Percentiles rank a stretch among this genome's conserved stretches.
Evolutionary conservation across 2,113 vertebrate genomes (phyloP).

Genomic region (Okapia johnstoni): DNA sequence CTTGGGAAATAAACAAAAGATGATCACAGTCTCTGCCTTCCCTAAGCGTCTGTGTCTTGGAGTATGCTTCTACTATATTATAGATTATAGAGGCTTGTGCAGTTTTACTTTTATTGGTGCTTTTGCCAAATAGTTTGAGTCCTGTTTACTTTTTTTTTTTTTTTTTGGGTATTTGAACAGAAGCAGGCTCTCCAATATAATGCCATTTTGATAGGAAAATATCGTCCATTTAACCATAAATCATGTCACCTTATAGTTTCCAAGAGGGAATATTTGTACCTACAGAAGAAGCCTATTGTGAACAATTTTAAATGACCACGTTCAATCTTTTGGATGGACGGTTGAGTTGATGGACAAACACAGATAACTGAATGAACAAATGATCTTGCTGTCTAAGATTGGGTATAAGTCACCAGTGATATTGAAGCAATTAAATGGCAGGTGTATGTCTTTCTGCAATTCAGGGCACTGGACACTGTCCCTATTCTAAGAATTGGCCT

Average conservation of each 20-base stretch:
- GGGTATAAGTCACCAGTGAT: constrained; percentile 2
- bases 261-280: neutral
- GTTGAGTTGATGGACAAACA: neutral
- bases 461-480: neutral
- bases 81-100: neutral
- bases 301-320: neutral
- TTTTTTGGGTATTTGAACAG: neutral
- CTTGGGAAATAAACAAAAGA: neutral
- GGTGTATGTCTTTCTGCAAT: constrained; percentile 35
- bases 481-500: constrained; percentile 3
- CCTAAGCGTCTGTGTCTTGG: neutral
- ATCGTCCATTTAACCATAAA: constrained; percentile 13
- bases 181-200: neutral
- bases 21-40: neutral
- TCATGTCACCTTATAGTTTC: neutral
- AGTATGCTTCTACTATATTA: neutral
- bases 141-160: constrained; percentile 5
- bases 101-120: neutral
- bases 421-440: constrained; percentile 24
- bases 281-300: neutral
- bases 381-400: neutral
- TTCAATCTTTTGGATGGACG: neutral
- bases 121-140: constrained; percentile 4
- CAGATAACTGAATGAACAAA: neutral
- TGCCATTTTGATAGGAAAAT: constrained; percentile 6